Evolutionary conservation across 2,888 invertebrate genomes (phyloP).

Genomic region (Drosophila prolongata): DNA sequence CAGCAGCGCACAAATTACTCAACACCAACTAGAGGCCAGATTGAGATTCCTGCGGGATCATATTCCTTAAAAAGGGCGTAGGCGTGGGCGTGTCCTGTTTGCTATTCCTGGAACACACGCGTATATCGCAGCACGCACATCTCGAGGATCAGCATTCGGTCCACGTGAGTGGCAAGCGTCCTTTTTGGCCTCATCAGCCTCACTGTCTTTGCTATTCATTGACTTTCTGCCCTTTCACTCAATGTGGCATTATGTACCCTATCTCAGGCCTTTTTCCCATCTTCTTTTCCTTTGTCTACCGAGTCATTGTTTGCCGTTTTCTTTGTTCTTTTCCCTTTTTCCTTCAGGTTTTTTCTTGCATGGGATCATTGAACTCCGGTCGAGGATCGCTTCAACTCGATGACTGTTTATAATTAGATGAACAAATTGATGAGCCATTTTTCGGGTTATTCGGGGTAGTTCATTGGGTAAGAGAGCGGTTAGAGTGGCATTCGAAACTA

Average conservation of each 20-base stretch:
- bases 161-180: constrained; percentile 43
- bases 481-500: constrained; percentile 1
- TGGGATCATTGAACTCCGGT: constrained; percentile 30
- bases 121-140: constrained; percentile 77
- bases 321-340: constrained; percentile 17
- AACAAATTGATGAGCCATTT: constrained; percentile 18
- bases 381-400: constrained; percentile 17
- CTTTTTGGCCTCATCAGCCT: constrained; percentile 34
- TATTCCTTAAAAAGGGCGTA: constrained; percentile 52
- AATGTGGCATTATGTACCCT: background rate
- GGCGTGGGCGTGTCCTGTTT: constrained; percentile 41
- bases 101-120: constrained; percentile 71
- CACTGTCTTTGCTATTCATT: constrained; percentile 40
- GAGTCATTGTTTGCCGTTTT: constrained; percentile 16
- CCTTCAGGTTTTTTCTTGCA: constrained; percentile 7
- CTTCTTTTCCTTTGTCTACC: constrained; percentile 21
- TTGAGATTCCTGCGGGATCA: constrained; percentile 44
- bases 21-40: constrained; percentile 58
- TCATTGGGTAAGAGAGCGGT: background rate
- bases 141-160: constrained; percentile 34
- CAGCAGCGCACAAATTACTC: constrained; percentile 71
- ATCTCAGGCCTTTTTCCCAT: constrained; percentile 15
- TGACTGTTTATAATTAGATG: constrained; percentile 29
- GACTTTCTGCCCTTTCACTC: constrained; percentile 46
- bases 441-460: background rate